Percentiles rank a stretch among this genome's conserved stretches.
Evolutionary conservation across 2,888 invertebrate genomes (phyloP).

Genomic region (Thecophora atra): DNA sequence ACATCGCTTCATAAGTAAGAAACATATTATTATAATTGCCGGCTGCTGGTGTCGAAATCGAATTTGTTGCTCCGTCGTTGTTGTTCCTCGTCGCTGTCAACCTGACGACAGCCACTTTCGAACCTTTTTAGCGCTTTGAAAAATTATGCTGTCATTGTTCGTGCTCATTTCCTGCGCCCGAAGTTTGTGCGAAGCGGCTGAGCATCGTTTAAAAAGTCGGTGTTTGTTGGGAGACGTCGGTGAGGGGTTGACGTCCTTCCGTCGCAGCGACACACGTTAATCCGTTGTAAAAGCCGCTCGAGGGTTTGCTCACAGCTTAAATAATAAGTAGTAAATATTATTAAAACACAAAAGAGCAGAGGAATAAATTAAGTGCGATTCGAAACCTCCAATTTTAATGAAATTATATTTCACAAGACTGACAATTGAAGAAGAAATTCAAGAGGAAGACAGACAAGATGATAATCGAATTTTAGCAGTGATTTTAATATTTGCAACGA

Average conservation of each 20-base stretch:
- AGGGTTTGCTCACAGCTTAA: constrained; percentile 33
- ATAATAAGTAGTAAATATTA: constrained; percentile 43
- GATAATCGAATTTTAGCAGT: too few relatives aligned
- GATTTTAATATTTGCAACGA: too few relatives aligned
- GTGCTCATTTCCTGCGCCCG: constrained; percentile 40
- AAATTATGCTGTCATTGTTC: constrained; percentile 53
- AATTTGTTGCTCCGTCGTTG: constrained; percentile 39
- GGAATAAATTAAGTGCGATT: constrained; percentile 38
- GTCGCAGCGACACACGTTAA: constrained; percentile 31
- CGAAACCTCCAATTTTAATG: constrained; percentile 41
- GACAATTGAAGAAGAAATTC: not conserved
- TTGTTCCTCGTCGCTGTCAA: constrained; percentile 5
- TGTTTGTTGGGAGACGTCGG: not conserved
- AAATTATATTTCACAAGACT: constrained; percentile 28
- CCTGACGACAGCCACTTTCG: constrained; percentile 34
- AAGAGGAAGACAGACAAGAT: not conserved
- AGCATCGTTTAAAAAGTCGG: constrained; percentile 30
- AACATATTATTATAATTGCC: constrained; percentile 54
- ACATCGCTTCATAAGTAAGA: constrained; percentile 44
- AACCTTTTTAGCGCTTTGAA: constrained; percentile 41
- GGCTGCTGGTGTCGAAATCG: constrained; percentile 45
- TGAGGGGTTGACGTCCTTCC: not conserved
- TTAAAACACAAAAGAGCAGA: constrained; percentile 35
- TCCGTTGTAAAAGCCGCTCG: constrained; percentile 26
- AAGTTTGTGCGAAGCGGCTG: not conserved